These are phyloP conservation scores for Hemistola chrysoprasaria DNA, from an alignment of 2,888 invertebrate species.

Conservation along the genomic window DNA sequence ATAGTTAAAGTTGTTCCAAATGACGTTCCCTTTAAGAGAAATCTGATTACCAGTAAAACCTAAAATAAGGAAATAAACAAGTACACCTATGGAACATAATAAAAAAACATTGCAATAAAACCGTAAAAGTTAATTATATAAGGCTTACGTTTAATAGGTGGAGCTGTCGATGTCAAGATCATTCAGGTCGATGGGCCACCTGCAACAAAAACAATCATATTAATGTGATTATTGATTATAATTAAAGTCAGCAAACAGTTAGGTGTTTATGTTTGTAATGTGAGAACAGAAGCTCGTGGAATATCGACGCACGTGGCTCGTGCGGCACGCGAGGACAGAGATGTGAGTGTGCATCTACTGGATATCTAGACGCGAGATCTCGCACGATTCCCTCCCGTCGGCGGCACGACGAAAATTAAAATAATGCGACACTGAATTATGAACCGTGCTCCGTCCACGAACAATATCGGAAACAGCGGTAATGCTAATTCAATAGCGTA, in stretches of 20 bases:
- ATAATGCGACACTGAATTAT: conserved; percentile 64
- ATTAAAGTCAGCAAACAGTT: conserved; percentile 28
- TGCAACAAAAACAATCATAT: conserved; percentile 57
- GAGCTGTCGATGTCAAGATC: conserved; percentile 62
- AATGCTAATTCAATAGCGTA: conserved; percentile 80
- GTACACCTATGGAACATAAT: too few relatives aligned
- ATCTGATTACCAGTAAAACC: too few relatives aligned
- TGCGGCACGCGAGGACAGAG: conserved; percentile 44
- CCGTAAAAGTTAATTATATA: conserved; percentile 34
- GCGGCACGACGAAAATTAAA: conserved; percentile 63
- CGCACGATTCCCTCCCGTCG: conserved; percentile 57
- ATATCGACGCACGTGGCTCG: conserved; percentile 44
- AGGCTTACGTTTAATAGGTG: conserved; percentile 70
- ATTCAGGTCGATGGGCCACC: conserved; percentile 71
- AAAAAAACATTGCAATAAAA: too few relatives aligned
- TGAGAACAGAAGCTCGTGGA: conserved; percentile 38
- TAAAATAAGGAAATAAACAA: conserved; percentile 33
- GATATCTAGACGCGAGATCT: conserved; percentile 60
- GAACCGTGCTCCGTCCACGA: conserved; percentile 47
- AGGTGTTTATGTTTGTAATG: conserved; percentile 17
- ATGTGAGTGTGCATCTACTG: conserved; percentile 61
- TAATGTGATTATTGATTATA: conserved; percentile 45
- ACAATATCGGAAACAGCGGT: conserved; percentile 69
- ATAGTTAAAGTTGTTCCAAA: too few relatives aligned
- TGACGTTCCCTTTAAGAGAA: too few relatives aligned